These are phyloP conservation scores for Philopotamus ludificatus DNA, from an alignment of 1,140 invertebrate species.

Conservation along the genomic window DNA sequence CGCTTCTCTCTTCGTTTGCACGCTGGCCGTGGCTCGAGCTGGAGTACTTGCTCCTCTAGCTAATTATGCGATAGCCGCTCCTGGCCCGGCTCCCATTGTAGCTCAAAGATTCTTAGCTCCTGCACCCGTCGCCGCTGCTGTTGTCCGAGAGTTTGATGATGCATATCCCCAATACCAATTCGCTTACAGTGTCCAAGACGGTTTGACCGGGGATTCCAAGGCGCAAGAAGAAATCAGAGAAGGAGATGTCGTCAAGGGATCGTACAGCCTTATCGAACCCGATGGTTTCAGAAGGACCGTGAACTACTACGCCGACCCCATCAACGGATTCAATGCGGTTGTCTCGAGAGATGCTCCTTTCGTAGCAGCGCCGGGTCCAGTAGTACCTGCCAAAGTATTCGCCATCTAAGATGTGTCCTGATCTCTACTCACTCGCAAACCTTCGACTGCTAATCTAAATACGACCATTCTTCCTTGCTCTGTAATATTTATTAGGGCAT, in stretches of 20 bases:
- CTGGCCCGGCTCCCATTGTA: slow-evolving; percentile 33
- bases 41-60: slow-evolving; percentile 30
- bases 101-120: slow-evolving; percentile 26
- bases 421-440: no score
- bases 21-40: no score
- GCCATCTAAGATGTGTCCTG: slow-evolving; percentile 30
- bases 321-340: slow-evolving; percentile 61
- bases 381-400: slow-evolving; percentile 34
- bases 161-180: slow-evolving; percentile 59
- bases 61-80: no score
- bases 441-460: no score
- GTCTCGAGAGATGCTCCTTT: slow-evolving; percentile 58
- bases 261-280: slow-evolving; percentile 58
- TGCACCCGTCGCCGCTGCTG: slow-evolving; percentile 37
- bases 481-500: background rate
- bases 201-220: slow-evolving; percentile 59
- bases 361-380: slow-evolving; percentile 42
- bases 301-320: slow-evolving; percentile 57
- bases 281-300: slow-evolving; percentile 59
- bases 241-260: slow-evolving; percentile 59
- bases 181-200: slow-evolving; percentile 58
- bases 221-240: slow-evolving; percentile 58
- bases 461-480: background rate
- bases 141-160: slow-evolving; percentile 48
- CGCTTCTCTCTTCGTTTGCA: slow-evolving; percentile 4